These are phyloP conservation scores for Premnoplex brunnescens DNA, from an alignment of 2,797 vertebrate species.

Conservation along the genomic window DNA sequence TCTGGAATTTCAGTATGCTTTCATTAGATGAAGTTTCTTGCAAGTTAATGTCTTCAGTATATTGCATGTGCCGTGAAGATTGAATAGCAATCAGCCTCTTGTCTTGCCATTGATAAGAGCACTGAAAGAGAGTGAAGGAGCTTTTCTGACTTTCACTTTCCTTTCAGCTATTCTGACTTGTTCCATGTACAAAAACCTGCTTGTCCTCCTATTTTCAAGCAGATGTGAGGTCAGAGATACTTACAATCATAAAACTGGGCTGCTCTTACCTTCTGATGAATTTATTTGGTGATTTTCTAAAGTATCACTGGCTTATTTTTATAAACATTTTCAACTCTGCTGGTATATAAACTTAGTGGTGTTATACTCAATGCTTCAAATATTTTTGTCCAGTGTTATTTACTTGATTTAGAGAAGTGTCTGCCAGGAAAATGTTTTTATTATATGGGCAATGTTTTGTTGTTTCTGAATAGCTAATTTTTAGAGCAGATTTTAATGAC, in stretches of 20 bases:
- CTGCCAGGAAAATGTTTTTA: background rate
- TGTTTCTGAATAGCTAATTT: background rate
- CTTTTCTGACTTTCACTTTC: background rate
- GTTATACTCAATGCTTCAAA: background rate
- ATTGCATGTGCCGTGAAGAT: background rate
- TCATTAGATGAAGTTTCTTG: background rate
- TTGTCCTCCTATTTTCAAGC: background rate
- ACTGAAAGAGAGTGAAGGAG: background rate
- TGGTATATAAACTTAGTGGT: background rate
- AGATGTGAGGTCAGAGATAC: background rate
- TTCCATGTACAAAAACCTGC: background rate
- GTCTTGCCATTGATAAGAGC: background rate
- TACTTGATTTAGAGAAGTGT: background rate
- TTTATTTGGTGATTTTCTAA: background rate
- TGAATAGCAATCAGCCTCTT: background rate
- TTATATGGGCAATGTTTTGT: background rate
- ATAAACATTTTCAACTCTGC: background rate
- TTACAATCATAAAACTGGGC: background rate
- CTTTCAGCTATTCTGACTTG: background rate
- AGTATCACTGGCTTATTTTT: background rate
- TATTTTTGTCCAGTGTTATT: background rate
- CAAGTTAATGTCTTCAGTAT: background rate
- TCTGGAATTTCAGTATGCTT: background rate
- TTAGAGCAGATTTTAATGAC: background rate
- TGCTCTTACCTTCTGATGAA: background rate